Base-by-base conservation (phyloP, 2,888 invertebrate genomes). In the Podotricha telesiphe region DNA sequence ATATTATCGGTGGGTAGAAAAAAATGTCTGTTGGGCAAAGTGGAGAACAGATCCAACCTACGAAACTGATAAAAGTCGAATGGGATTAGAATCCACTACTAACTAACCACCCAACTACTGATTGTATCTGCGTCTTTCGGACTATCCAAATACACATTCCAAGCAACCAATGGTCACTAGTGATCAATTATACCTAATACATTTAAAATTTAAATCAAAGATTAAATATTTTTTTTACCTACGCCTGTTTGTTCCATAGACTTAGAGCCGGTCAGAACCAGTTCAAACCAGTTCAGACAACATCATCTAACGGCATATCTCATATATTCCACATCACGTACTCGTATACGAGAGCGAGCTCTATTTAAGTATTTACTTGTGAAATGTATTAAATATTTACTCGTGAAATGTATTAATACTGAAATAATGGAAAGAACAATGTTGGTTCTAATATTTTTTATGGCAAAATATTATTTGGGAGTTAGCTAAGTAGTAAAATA, bases 221-320 rank as follows among this genome's bases (percentile, higher is more conserved):
- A 45, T n/a, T 59, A 22, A 42, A 59, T 59, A 22, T 19, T 45
- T n/a, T 59, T 42, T 50, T 50, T 59, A 20, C 42, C 20, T 59
- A 40, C 42, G 58, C 20, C 10, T 0, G 20, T 58, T 59, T 15
- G 58, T 59, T 8, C 20, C 58, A 15, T 58, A 58, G 42, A 40
- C 40, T 4, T n/a, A 4, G 58, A 28, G 22, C 66, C 37, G 22
- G 66, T 50, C 11, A 13, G 17, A 59, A 13, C 59, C 59, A 56
- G 66, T 59, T 59, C 13, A 28, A 28, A 66, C 66, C 22, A 37
- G 59, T 66, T 50, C 55, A 11, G 47, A 48, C 61, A 11, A 48
- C 13, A 13, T 61, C 65, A 10, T 55, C 47, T 47, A 59, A 28
- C 65, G 55, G 28, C 45, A 40, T 20, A 45, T 34, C 65, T 28